These are phyloP conservation scores for Merluccius polli DNA, from an alignment of 2,797 vertebrate species.

Conservation along the genomic window DNA sequence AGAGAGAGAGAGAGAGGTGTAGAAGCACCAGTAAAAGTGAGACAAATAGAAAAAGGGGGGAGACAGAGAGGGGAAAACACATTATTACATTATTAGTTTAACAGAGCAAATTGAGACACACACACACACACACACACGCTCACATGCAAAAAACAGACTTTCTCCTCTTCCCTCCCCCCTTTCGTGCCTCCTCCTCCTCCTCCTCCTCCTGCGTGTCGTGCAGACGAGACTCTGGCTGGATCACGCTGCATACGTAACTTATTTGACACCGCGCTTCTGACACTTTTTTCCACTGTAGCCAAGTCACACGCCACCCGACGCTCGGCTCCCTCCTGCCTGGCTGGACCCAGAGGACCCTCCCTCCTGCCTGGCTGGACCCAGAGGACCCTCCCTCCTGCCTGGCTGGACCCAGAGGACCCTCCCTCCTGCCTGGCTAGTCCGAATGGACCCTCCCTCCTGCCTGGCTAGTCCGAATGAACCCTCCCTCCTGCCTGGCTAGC, in stretches of 20 bases:
- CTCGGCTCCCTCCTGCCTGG: slow-evolving; percentile 39
- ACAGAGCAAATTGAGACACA: not conserved
- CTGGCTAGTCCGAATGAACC: no score
- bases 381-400: slow-evolving; percentile 50
- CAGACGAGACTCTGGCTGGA: slow-evolving; percentile 15
- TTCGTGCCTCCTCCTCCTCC: not conserved
- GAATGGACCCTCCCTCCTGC: slow-evolving; percentile 54
- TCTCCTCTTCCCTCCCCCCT: not conserved
- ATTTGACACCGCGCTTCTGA: slow-evolving; percentile 31
- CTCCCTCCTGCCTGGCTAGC: not conserved
- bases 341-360: slow-evolving; percentile 55
- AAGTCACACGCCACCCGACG: slow-evolving; percentile 70
- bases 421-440: slow-evolving; percentile 36
- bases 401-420: no score
- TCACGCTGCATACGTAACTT: slow-evolving; percentile 26
- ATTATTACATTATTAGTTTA: not conserved
- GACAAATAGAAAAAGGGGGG: slow-evolving; percentile 2
- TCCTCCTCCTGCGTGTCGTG: slow-evolving; percentile 15
- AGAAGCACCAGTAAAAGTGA: slow-evolving; percentile 24
- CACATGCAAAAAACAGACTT: not conserved
- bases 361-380: slow-evolving; percentile 31
- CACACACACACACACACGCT: not conserved
- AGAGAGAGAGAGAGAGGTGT: not conserved
- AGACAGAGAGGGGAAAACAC: not conserved
- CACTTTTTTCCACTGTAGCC: slow-evolving; percentile 37